Base-by-base conservation (phyloP, 2,888 invertebrate species). In the Andrena hattorfiana region DNA sequence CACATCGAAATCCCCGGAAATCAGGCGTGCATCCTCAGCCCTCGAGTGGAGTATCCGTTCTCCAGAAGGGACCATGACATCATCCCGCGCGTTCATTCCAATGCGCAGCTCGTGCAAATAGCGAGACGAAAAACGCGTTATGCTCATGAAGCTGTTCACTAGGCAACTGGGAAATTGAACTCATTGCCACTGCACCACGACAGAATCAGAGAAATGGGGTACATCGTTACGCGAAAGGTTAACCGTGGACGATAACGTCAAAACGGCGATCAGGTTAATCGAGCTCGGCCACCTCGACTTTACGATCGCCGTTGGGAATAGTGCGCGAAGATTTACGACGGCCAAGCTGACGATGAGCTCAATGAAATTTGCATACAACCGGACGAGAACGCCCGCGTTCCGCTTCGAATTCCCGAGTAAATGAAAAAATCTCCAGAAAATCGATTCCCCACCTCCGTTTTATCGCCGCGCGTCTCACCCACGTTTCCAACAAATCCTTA, bases 21-120 rank as follows among this genome's bases (percentile, higher is more conserved):
- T 13, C 16, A 42, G 42, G 16, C 13, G 42, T 42, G 42, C 16
- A 42, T 42, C 42, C 42, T 42, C 16, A 42, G 35, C 32, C 68
- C 49, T 48, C 35, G 69, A 66, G 54, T 60, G 71, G 54, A 51
- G 77, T 78, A 77, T 74, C 71, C 64, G 77, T 62, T 56, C 73
- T 56, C 84, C 81, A 86, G 83, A 87, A 88, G 76, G 83, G 80
- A 84, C 72, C 82, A 59, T 89, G 87, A 89, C 89, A 85, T 89
- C 89, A 87, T 62, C 51, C 23, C 42, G 51, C 16, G 62, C 28
- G 26, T 70, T 64, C 60, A 54, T 75, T 83, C 79, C 79, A 78
- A 68, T 59, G 68, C 32, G 51, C 49, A 56, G 7, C 49, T 32
- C 56, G 32, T 20, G 48, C 42, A 42, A 48, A 32, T 68, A 20